Conservation (phyloP, 2,113 vertebrate species). For the Pyrgilauda ruficollis region DNA sequence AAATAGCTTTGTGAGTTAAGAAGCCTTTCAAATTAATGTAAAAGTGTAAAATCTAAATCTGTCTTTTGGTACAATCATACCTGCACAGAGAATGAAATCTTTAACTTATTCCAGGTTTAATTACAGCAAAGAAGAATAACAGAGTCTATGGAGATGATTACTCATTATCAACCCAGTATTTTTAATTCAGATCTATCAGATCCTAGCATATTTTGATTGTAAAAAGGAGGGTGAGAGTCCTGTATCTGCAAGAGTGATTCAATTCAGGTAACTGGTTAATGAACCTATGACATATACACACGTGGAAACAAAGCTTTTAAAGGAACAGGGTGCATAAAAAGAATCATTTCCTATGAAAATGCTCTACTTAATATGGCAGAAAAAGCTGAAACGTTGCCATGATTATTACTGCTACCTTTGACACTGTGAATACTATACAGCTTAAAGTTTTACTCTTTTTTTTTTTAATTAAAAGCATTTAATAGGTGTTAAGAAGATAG, state of each 20-base stretch:
- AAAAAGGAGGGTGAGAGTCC: constrained; percentile 26
- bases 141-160: neutral
- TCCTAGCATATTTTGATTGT: neutral
- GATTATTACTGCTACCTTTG: neutral
- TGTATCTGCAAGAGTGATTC: constrained; percentile 8
- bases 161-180: neutral
- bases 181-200: constrained; percentile 25
- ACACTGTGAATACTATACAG: neutral
- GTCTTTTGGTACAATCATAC: neutral
- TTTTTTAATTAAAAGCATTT: neutral
- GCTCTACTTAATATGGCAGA: neutral
- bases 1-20: neutral
- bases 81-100: constrained; percentile 16
- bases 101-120: constrained; percentile 47
- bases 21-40: neutral
- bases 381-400: neutral
- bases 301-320: neutral
- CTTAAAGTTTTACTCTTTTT: neutral
- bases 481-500: neutral
- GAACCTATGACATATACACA: constrained; percentile 29
- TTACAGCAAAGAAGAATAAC: constrained; percentile 7
- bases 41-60: neutral
- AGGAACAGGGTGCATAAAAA: neutral
- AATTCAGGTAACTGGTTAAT: constrained; percentile 16
- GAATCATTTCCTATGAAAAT: neutral